These are phyloP conservation scores for Mythimna ferrago DNA, from an alignment of 2,888 invertebrate species.

Conservation along the genomic window DNA sequence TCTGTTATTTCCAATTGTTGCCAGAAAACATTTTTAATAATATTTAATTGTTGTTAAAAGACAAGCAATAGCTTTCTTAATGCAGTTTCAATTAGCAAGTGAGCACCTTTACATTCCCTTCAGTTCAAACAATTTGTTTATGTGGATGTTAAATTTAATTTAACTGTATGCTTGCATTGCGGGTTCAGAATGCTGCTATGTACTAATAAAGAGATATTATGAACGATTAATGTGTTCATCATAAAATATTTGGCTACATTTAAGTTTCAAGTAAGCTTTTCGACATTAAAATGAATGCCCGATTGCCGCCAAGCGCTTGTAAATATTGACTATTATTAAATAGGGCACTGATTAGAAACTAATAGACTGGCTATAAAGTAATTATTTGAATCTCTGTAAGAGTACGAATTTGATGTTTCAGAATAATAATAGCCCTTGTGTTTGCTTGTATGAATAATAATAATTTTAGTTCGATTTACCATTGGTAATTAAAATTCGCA, in stretches of 20 bases:
- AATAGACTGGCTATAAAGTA: slow-evolving; percentile 84
- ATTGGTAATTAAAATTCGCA: slow-evolving; percentile 45
- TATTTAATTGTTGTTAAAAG: slow-evolving; percentile 15
- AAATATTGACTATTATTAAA: slow-evolving; percentile 71
- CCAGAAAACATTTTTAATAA: slow-evolving; percentile 18
- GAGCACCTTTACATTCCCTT: slow-evolving; percentile 64
- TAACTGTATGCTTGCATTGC: slow-evolving; percentile 49
- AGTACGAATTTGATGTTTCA: slow-evolving; percentile 69
- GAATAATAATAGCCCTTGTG: slow-evolving; percentile 31
- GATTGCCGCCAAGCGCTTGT: slow-evolving; percentile 84
- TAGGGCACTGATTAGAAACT: slow-evolving; percentile 82
- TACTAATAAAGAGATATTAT: slow-evolving; percentile 17
- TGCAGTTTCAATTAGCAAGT: slow-evolving; percentile 41
- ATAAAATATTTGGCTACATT: slow-evolving; percentile 52
- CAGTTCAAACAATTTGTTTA: slow-evolving; percentile 59
- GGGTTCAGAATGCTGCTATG: slow-evolving; percentile 38
- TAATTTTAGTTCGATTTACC: slow-evolving; percentile 56
- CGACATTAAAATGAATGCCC: slow-evolving; percentile 65
- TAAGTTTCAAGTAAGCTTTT: slow-evolving; percentile 44
- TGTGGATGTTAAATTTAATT: slow-evolving; percentile 54
- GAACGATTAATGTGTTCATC: slow-evolving; percentile 47
- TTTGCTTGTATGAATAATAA: slow-evolving; percentile 53
- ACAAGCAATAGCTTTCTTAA: slow-evolving; percentile 20
- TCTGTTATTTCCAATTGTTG: slow-evolving; percentile 17
- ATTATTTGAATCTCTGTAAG: slow-evolving; percentile 86